A percentile compares a stretch with the other conserved stretches of the same genome.
These are phyloP conservation scores for Stenichneumon culpator DNA, from an alignment of 2,888 invertebrate species.

Conservation along the genomic window DNA sequence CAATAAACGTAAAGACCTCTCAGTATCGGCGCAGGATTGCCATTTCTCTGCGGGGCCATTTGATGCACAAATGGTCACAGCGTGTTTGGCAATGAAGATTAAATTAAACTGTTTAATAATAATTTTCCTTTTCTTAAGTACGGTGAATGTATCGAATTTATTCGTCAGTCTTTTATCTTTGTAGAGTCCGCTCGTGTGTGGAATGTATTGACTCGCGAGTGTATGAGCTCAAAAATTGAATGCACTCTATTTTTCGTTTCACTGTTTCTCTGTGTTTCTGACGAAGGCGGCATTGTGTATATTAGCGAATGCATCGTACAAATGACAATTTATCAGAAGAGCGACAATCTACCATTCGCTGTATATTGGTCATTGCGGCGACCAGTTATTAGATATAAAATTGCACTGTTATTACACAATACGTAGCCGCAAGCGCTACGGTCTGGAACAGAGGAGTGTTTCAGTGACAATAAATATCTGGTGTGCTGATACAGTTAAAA, in stretches of 20 bases:
- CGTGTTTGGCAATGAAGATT: not conserved
- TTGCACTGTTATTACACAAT: conserved; percentile 38
- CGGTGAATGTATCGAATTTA: not conserved
- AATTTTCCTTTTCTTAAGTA: not conserved
- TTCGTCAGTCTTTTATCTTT: not conserved
- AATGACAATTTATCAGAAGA: not conserved
- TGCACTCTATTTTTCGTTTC: conserved; percentile 5
- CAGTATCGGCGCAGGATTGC: not conserved
- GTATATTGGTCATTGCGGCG: not conserved
- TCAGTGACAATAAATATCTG: not conserved
- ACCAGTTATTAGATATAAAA: conserved; percentile 24
- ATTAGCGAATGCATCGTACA: not conserved
- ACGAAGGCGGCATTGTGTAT: not conserved
- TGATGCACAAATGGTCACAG: not conserved
- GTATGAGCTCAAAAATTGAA: not conserved
- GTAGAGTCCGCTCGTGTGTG: not conserved
- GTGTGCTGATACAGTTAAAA: too few relatives aligned
- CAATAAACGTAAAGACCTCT: conserved; percentile 36
- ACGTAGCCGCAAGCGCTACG: conserved; percentile 5
- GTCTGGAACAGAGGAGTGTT: not conserved
- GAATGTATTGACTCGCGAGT: not conserved
- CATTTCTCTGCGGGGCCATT: not conserved
- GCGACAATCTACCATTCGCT: not conserved
- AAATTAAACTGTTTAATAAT: too few relatives aligned
- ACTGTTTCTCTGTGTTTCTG: conserved; percentile 3